Conservation (phyloP, 2,888 invertebrate genomes). For the Amiota mariae region DNA sequence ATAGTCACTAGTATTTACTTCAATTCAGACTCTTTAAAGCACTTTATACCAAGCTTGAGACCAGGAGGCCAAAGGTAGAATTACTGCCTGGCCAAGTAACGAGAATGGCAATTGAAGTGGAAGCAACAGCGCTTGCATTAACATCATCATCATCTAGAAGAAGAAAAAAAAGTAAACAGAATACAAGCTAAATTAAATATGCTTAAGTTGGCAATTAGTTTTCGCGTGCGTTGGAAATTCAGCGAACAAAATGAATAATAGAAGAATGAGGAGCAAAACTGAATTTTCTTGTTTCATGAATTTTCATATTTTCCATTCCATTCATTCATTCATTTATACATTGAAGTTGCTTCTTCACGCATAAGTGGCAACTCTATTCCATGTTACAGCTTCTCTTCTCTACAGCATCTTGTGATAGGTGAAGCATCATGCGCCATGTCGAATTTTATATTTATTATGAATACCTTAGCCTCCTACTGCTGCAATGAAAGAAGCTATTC, state of each 20-base stretch:
- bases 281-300: conserved; percentile 26
- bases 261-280: neutral
- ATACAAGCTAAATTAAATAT: conserved; percentile 24
- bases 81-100: neutral
- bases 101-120: conserved; percentile 20
- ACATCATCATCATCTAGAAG: too few species aligned
- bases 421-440: conserved; percentile 10
- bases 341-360: conserved; percentile 10
- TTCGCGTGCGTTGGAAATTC: conserved; percentile 16
- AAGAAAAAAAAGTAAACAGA: neutral
- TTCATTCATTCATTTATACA: neutral
- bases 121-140: neutral
- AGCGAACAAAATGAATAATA: neutral
- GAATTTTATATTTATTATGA: conserved; percentile 14
- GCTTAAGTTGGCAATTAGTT: conserved; percentile 30
- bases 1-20: neutral
- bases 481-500: conserved; percentile 2
- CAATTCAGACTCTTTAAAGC: neutral
- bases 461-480: neutral
- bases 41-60: neutral
- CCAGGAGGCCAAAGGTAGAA: neutral
- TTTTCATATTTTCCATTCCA: conserved; percentile 18
- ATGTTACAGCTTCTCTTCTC: neutral
- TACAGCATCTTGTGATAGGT: conserved; percentile 10
- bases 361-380: conserved; percentile 22